These are phyloP conservation scores for Schmidtea mediterranea DNA, from an alignment of 1,140 invertebrate species.

Conservation along the genomic window DNA sequence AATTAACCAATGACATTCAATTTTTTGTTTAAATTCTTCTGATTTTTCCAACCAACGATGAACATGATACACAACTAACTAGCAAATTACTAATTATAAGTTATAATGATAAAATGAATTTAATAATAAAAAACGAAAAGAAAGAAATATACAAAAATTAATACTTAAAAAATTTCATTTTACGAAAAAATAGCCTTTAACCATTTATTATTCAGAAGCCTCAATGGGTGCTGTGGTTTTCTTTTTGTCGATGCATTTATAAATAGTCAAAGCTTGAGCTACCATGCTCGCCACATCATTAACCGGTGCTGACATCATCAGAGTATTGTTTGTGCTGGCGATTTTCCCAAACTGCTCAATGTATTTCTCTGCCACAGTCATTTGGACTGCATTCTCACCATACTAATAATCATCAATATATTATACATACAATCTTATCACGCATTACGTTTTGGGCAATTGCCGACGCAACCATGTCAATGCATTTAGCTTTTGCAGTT, in stretches of 20 bases:
- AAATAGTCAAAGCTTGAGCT: conserved; percentile 34
- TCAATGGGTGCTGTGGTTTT: too few species aligned
- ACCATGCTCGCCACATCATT: conserved; percentile 56
- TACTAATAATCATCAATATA: not conserved
- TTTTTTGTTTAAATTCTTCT: too few species aligned
- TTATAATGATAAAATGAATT: too few species aligned
- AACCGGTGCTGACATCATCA: conserved; percentile 67
- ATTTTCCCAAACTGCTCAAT: conserved; percentile 67
- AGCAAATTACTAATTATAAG: too few species aligned
- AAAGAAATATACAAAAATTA: too few species aligned
- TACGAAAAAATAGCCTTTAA: too few species aligned
- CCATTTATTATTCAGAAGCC: too few species aligned
- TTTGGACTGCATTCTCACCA: conserved; percentile 41
- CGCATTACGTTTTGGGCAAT: conserved; percentile 30
- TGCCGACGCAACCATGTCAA: conserved; percentile 43
- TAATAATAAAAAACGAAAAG: too few species aligned
- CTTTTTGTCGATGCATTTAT: not conserved
- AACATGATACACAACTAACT: too few species aligned
- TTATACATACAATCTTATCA: not conserved
- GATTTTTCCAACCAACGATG: too few species aligned
- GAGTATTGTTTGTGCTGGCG: conserved; percentile 67
- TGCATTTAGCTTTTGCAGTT: conserved; percentile 46
- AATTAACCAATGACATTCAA: too few species aligned
- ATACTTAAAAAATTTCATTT: too few species aligned
- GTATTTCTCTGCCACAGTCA: conserved; percentile 79